Conservation (phyloP, 64 coral and sea anemone genomes). For the Exaiptasia diaphana region DNA sequence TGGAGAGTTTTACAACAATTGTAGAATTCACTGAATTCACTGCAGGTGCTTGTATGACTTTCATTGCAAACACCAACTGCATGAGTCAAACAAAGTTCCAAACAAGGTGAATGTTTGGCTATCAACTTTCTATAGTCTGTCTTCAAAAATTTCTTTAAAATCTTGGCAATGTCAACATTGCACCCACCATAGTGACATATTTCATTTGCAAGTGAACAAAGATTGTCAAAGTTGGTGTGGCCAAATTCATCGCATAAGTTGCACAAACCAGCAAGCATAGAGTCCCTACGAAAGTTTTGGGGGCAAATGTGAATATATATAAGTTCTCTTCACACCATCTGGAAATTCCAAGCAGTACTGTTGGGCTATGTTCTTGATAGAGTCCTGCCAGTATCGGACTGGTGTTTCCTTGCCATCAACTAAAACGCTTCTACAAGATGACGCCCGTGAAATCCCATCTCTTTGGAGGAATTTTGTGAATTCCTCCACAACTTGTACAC, state of each 20-base stretch:
- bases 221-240: conserved; percentile 19
- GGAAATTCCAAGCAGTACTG: conserved; percentile 21
- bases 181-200: not conserved
- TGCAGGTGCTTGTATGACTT: too few relatives aligned
- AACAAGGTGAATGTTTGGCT: not conserved
- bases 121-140: conserved; percentile 23
- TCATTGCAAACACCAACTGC: too few relatives aligned
- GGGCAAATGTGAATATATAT: conserved; percentile 46
- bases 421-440: conserved; percentile 48
- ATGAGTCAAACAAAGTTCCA: too few relatives aligned
- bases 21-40: too few relatives aligned
- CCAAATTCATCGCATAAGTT: conserved; percentile 43
- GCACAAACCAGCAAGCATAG: conserved; percentile 45
- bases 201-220: not conserved
- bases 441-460: conserved; percentile 19
- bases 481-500: not conserved
- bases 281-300: conserved; percentile 34
- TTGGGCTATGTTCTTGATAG: not conserved
- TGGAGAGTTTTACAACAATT: too few relatives aligned
- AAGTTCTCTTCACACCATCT: conserved; percentile 38
- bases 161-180: not conserved
- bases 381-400: conserved; percentile 51
- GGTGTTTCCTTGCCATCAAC: conserved; percentile 18
- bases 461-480: conserved; percentile 16
- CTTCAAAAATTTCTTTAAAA: conserved; percentile 37